These are phyloP conservation scores for Drosophila subsilvestris DNA, from an alignment of 2,888 invertebrate species.

Conservation along the genomic window DNA sequence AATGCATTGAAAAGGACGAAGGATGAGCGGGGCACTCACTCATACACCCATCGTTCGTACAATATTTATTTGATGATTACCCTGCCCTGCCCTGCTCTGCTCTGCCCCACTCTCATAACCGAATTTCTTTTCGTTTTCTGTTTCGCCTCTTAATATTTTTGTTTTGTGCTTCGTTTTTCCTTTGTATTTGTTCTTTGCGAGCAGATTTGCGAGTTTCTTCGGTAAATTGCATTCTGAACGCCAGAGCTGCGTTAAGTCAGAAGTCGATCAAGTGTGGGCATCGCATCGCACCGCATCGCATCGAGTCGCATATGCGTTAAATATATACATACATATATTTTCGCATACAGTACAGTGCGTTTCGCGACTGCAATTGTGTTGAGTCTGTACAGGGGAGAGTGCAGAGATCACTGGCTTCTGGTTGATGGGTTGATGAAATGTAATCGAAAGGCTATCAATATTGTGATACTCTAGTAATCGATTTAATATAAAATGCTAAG, in stretches of 20 bases:
- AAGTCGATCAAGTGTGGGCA: constrained; percentile 74
- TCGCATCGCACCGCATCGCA: constrained; percentile 6
- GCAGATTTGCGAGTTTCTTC: constrained; percentile 54
- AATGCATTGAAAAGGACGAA: constrained; percentile 10
- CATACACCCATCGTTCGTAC: neutral
- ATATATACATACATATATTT: constrained; percentile 1
- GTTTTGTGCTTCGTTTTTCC: neutral
- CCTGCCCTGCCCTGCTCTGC: neutral
- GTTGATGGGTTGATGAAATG: neutral
- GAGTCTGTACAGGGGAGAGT: neutral
- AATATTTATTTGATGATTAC: constrained; percentile 42
- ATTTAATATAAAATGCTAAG: no score
- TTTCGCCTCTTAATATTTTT: neutral
- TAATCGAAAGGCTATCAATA: neutral
- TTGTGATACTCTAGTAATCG: no score
- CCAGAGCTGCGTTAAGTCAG: constrained; percentile 65
- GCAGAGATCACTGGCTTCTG: neutral
- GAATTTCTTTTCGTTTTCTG: constrained; percentile 21
- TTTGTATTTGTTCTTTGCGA: constrained; percentile 1
- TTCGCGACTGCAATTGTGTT: neutral
- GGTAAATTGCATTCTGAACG: constrained; percentile 66
- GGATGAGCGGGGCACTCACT: constrained; percentile 31
- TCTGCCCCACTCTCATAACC: constrained; percentile 20
- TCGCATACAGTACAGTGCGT: neutral
- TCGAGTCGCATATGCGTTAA: constrained; percentile 13